These are phyloP conservation scores for Escarpia spicata DNA, from an alignment of 2,888 invertebrate species.

Conservation along the genomic window DNA sequence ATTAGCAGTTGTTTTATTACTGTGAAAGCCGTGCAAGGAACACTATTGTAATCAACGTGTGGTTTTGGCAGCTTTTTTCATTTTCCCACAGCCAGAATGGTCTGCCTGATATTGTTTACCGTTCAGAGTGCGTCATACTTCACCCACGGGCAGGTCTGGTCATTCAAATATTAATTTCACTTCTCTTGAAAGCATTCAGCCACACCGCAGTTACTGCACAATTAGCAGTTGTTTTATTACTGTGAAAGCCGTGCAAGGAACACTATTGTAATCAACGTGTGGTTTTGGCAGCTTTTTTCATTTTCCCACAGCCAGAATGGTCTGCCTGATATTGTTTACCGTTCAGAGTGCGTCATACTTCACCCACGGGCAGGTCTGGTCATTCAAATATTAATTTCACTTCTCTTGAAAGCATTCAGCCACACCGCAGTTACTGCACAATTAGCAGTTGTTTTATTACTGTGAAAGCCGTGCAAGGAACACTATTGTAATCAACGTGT, in stretches of 20 bases:
- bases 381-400: too few relatives aligned
- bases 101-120: background rate
- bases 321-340: background rate
- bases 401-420: too few relatives aligned
- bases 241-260: background rate
- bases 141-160: too few relatives aligned
- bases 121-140: too few relatives aligned
- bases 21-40: background rate
- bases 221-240: background rate
- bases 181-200: too few relatives aligned
- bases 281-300: background rate
- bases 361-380: too few relatives aligned
- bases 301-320: background rate
- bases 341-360: too few relatives aligned
- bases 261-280: background rate
- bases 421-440: too few relatives aligned
- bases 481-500: too few relatives aligned
- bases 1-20: background rate
- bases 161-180: too few relatives aligned
- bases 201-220: background rate
- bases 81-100: background rate
- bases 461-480: too few relatives aligned
- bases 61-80: background rate
- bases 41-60: background rate
- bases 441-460: too few relatives aligned